Percentiles rank a stretch among this genome's conserved stretches.
These are phyloP conservation scores for Plagodis dolabraria DNA, from an alignment of 2,888 invertebrate species.

Conservation along the genomic window DNA sequence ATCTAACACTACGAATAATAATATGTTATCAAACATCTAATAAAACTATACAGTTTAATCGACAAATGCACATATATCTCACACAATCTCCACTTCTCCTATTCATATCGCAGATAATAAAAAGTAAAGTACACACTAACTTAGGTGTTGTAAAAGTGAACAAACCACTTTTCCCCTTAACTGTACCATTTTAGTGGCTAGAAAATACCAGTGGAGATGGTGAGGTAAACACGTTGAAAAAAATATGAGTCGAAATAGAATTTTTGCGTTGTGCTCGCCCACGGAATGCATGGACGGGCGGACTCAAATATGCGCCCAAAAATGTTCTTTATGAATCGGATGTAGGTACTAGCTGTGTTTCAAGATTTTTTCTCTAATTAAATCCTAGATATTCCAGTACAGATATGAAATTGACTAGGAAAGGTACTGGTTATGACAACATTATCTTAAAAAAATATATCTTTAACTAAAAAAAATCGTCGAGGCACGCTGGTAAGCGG, in stretches of 20 bases:
- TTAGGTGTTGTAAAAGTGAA: conserved; percentile 1
- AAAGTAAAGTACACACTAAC: not conserved
- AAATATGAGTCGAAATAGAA: conserved; percentile 44
- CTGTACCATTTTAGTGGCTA: conserved; percentile 5
- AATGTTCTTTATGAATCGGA: conserved; percentile 20
- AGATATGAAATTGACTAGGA: too few species aligned
- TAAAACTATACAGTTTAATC: too few species aligned
- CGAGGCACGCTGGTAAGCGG: too few species aligned
- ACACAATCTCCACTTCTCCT: too few species aligned
- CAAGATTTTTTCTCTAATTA: conserved; percentile 7
- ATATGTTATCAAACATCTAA: too few species aligned
- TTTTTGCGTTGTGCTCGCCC: conserved; percentile 30
- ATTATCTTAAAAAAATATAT: too few species aligned
- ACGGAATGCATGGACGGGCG: conserved; percentile 18
- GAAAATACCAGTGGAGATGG: conserved; percentile 26
- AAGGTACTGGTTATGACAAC: too few species aligned
- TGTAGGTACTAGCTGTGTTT: conserved; percentile 18
- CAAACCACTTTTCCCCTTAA: conserved; percentile 11
- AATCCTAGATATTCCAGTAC: too few species aligned
- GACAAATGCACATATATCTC: too few species aligned
- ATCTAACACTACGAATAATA: too few species aligned
- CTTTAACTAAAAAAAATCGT: too few species aligned
- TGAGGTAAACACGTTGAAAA: conserved; percentile 39
- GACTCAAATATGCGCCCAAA: conserved; percentile 24
- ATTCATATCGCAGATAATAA: too few species aligned